Evolutionary conservation across 2,888 invertebrate species (phyloP).

Genomic region (Mantis religiosa): DNA sequence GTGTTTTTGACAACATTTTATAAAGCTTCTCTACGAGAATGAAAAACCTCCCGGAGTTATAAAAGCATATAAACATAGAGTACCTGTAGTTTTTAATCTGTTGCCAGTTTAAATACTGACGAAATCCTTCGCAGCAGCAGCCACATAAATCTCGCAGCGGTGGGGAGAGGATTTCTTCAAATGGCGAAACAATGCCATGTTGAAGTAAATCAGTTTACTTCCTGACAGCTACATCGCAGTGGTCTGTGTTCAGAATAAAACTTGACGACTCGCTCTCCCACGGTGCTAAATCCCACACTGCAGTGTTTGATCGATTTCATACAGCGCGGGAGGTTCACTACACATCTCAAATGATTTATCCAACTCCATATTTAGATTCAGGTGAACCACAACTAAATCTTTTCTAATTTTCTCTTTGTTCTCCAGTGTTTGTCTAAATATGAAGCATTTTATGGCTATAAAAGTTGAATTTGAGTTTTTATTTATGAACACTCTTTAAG

Average conservation of each 20-base stretch:
- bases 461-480: no score
- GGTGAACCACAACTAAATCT: neutral
- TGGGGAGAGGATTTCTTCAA: neutral
- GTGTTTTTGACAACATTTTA: neutral
- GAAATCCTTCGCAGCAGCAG: neutral
- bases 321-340: neutral
- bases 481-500: no score
- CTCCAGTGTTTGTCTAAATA: neutral
- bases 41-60: neutral
- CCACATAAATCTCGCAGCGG: neutral
- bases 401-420: neutral
- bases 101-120: neutral
- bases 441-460: no score
- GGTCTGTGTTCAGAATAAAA: neutral
- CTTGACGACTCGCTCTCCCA: neutral
- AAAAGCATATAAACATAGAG: neutral
- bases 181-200: neutral
- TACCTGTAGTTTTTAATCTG: neutral
- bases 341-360: neutral
- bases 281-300: neutral
- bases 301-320: neutral
- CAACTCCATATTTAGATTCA: neutral
- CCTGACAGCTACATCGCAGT: neutral
- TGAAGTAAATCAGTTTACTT: neutral
- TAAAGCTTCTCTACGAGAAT: neutral